Evolutionary conservation across 2,113 vertebrate species (phyloP).

Genomic region (Thymallus thymallus): DNA sequence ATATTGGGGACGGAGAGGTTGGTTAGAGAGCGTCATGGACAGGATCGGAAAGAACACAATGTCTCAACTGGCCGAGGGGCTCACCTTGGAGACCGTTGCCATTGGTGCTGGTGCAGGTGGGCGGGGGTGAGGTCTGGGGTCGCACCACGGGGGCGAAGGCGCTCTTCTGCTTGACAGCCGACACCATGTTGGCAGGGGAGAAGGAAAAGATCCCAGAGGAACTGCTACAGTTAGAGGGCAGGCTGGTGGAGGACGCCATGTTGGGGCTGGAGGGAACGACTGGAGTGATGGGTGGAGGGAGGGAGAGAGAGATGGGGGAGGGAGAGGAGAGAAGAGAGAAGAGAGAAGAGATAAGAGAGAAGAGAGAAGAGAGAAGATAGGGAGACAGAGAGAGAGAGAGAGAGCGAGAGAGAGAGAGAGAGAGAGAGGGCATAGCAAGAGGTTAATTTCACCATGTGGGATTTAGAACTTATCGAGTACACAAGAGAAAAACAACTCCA

Average conservation of each 20-base stretch:
- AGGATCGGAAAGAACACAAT: not conserved
- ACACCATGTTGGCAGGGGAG: slow-evolving; percentile 99
- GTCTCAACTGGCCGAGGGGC: slow-evolving; percentile 8
- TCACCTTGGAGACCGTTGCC: slow-evolving; percentile 97
- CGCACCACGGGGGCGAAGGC: slow-evolving; percentile 96
- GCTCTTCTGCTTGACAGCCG: slow-evolving; percentile 98
- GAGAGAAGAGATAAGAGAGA: not conserved
- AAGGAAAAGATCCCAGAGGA: slow-evolving; percentile 98
- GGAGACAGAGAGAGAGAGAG: not conserved
- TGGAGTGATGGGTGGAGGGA: slow-evolving; percentile 45
- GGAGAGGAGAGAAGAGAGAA: not conserved
- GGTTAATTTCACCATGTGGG: not conserved
- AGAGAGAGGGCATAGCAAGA: not conserved
- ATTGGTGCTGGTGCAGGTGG: slow-evolving; percentile 96
- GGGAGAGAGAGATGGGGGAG: not conserved
- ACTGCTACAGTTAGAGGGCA: slow-evolving; percentile 96
- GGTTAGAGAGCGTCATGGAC: not conserved
- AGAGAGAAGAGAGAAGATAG: not conserved
- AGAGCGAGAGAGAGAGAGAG: not conserved
- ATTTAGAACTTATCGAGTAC: not conserved
- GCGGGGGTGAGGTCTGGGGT: slow-evolving; percentile 93
- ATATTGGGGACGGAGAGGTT: not conserved
- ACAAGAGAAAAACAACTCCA: not conserved
- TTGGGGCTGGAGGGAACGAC: slow-evolving; percentile 98
- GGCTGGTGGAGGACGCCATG: slow-evolving; percentile 96